Evolutionary conservation across 2,797 vertebrate genomes (phyloP).

Genomic region (Crocidura indochinensis): DNA sequence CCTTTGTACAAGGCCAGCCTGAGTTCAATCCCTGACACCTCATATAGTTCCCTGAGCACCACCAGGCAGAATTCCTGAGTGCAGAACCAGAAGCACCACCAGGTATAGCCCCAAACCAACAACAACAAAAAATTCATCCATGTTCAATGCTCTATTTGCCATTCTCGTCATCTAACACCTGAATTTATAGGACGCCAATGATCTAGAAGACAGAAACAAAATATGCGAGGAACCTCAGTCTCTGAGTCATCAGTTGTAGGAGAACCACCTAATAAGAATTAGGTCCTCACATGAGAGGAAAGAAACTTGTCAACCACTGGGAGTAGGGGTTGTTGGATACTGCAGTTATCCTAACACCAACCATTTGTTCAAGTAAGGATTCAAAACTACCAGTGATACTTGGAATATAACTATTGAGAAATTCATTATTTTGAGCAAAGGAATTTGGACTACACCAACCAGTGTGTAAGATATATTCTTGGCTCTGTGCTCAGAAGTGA

Average conservation of each 20-base stretch:
- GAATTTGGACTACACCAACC: no score
- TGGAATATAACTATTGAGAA: neutral
- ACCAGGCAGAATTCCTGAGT: no score
- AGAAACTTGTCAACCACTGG: conserved; percentile 16
- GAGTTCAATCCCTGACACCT: no score
- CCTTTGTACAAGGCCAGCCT: no score
- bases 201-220: conserved; percentile 37
- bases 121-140: no score
- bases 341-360: conserved; percentile 18
- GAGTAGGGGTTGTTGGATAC: neutral
- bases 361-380: neutral
- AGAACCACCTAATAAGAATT: conserved; percentile 5
- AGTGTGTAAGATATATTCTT: no score
- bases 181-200: neutral
- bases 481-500: no score
- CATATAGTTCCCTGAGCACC: no score
- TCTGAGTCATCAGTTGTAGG: conserved; percentile 33
- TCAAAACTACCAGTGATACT: neutral
- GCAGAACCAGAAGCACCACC: no score
- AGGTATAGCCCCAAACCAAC: no score
- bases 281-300: conserved; percentile 20
- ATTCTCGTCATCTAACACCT: neutral
- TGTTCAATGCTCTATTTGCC: neutral
- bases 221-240: conserved; percentile 34
- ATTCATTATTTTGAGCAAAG: neutral